Base-by-base conservation (phyloP, 2,888 invertebrate genomes). In the Hemistola chrysoprasaria region DNA sequence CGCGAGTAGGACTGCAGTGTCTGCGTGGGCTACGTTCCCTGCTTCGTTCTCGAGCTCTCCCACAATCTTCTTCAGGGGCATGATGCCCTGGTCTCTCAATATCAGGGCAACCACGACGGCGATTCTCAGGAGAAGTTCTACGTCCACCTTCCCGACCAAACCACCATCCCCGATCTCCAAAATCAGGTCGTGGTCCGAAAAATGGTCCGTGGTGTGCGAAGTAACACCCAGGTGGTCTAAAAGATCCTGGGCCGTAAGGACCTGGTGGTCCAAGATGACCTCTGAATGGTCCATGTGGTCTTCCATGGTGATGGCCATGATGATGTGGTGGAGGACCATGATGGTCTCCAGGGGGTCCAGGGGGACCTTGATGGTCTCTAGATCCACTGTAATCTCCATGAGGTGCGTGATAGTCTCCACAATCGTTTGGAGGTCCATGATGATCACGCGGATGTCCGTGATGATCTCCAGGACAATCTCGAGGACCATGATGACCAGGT, bases 271-370 rank as follows among this genome's bases (percentile, higher is more conserved):
- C 16, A 16, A 16, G 4, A 5, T 29, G 21, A 21, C n/a, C n/a
- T n/a, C n/a, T 10, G 28, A 1, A 16, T 16, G 16, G 16, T 3
- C 16, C 16, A 4, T 16, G 16, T 3, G 3, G 3, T 16, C 16
- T 16, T 16, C 34, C 29, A 11, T 22, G 21, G 22, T 22, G 34
- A 22, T 23, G 30, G 22, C 32, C 24, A 8, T 29, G 10, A 8
- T n/a, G n/a, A n/a, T n/a, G n/a, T n/a, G n/a, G n/a, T n/a, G 35
- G 21, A 10, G 36, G 37, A 3, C 37, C 29, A 10, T 10, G 29
- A n/a, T 24, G 9, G 20, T 16, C 30, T 31, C 22, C 28, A 10
- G 16, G 30, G 7, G 33, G 28, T 3, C 29, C 29, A 20, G n/a
- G n/a, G n/a, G n/a, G n/a, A n/a, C n/a, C n/a, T n/a, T n/a, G n/a